Evolutionary conservation across 2,113 vertebrate genomes (phyloP), one percentile per base, ranked within the genome.

Genomic region (Coryphaenoides rupestris): DNA sequence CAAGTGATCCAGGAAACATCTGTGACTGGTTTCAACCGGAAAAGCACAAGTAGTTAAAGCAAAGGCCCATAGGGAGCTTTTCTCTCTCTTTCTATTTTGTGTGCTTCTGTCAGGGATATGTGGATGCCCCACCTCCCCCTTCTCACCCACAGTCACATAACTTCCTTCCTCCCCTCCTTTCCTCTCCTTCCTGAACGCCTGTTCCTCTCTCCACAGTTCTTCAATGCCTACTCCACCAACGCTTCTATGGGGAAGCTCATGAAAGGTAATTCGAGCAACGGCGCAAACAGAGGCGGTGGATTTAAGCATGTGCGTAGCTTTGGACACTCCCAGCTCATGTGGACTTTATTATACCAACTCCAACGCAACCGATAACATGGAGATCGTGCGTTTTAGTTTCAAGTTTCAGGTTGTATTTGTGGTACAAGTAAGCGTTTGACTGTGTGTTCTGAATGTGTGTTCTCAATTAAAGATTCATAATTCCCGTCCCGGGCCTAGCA

Each of bases 171-270:
- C 55, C 76, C 45, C 59, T 4, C n/a, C 47, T 69, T 47, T 6
- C 23, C 47, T n/a, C n/a, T 16, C 55, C 19, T 23, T 21, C 19
- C 28, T 19, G 23, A 23, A 21, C 33, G 5, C 21, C 15, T 45
- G 21, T 58, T 23, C 58, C 22, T 52, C 47, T 19, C 22, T 33
- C 83, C 83, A 47, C 87, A 98, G 95, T 95, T 95, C 83, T 96
- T 96, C 76, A 88, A 90, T 72, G 90, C 93, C 28, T 95, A 92
- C 73, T 88, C 93, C 72, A 86, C 83, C 63, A 76, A 69, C 1
- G 68, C 74, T 5, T 83, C 86, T 17, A 64, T 73, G 3, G 95
- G 91, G 63, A 50, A 77, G 55, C 1, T 63, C 2, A 54, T 93
- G 1, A 57, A 33, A 83, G 91, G 95, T 96, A 88, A 62, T 1